Evolutionary conservation across 2,888 invertebrate genomes (phyloP), one percentile per base, ranked within the genome.

Genomic region (Autographa pulchrina): DNA sequence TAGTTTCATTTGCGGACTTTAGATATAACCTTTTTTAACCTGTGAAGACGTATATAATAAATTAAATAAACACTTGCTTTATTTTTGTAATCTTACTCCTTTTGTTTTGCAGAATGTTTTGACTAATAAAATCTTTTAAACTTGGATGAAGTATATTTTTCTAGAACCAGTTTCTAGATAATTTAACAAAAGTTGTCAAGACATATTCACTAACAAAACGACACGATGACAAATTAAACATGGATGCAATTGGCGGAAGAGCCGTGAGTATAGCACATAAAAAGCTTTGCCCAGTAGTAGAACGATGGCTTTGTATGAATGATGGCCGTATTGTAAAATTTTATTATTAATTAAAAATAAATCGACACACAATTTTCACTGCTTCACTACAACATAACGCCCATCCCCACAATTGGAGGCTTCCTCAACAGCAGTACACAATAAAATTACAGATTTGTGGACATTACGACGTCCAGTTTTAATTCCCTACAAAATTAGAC

Each of bases 361-460:
- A 25, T 25, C 25, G 25, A 25, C 25, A 25, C 25, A 1, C 11
- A 38, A 38, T n/a, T 11, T 16, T 16, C 18, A 25, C 62, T 78
- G 54, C 31, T 73, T 65, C 62, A n/a, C 6, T 86, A 60, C 62
- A 63, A 82, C 85, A 91, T 92, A 83, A 82, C 62, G 48, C 81
- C 81, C 75, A 18, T 89, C 85, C 90, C 77, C 64, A 82, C 80
- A 86, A 86, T 85, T 84, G 83, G 81, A 90, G 85, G 92, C 93
- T 93, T 91, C 93, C 83, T 93, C 93, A 93, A 92, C 93, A 93
- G 93, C 90, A 87, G 78, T 69, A 74, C 74, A 84, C 85, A 90
- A 92, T 93, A 93, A 93, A 93, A 89, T 90, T 85, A 89, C 90
- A 90, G 88, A 92, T 92, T 93, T 93, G 92, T 92, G 90, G 90